These are phyloP conservation scores for Drosophila infuscata DNA, from an alignment of 2,888 invertebrate species.

Conservation along the genomic window DNA sequence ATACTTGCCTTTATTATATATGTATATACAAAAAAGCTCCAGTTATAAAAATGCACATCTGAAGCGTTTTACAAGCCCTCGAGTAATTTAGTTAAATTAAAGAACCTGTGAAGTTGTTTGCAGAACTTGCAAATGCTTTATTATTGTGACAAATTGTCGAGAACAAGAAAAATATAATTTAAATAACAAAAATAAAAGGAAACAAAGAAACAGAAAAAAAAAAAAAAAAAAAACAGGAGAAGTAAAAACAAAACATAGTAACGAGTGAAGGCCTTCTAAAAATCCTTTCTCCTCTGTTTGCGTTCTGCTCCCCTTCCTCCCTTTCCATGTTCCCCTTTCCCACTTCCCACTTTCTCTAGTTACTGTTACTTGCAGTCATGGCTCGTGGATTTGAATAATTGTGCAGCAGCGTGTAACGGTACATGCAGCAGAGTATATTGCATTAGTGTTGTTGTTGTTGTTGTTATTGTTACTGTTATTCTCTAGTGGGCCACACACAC, in stretches of 20 bases:
- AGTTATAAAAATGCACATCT: not conserved
- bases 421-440: slow-evolving; percentile 60
- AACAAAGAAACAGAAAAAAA: not conserved
- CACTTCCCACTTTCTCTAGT: slow-evolving; percentile 1
- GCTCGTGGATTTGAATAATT: slow-evolving; percentile 78
- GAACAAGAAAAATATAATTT: slow-evolving; percentile 43
- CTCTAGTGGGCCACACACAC: slow-evolving; percentile 3
- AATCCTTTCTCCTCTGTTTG: slow-evolving; percentile 18
- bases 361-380: slow-evolving; percentile 60
- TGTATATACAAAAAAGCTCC: not conserved
- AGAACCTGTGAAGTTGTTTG: slow-evolving; percentile 41
- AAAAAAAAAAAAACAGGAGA: slow-evolving; percentile 17
- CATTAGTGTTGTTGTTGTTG: slow-evolving; percentile 44
- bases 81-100: slow-evolving; percentile 32
- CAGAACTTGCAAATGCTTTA: slow-evolving; percentile 61
- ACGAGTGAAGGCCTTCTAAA: slow-evolving; percentile 28
- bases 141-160: slow-evolving; percentile 69
- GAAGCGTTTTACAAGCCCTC: slow-evolving; percentile 12
- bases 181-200: slow-evolving; percentile 15
- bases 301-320: not conserved
- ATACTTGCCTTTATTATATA: not conserved
- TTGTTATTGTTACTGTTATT: slow-evolving; percentile 1
- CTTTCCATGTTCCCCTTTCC: too few species aligned
- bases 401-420: slow-evolving; percentile 75
- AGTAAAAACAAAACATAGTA: slow-evolving; percentile 28